Evolutionary conservation across 2,797 vertebrate species (phyloP), one percentile per base, ranked within the genome.

Genomic region (Paguma larvata): DNA sequence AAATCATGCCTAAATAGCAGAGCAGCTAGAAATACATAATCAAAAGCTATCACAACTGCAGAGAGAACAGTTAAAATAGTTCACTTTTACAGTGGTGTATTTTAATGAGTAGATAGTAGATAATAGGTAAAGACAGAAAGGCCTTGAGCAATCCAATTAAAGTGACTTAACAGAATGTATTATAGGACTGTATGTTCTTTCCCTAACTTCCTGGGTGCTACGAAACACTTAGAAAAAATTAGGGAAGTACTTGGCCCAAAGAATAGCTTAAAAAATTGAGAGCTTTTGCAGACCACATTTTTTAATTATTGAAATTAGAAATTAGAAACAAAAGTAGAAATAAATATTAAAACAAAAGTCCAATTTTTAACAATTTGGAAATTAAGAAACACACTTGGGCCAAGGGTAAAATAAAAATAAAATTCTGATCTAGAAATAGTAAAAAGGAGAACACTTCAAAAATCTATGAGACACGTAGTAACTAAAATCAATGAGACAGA

Each of bases 221-320:
- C 56, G 59, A 89, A 95, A 85, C 32, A 67, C 59, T 92, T 89
- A 68, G 85, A 80, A 92, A 94, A 94, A 89, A 92, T 44, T 51
- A 56, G 7, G 41, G 30, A 51, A 75, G 10, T 34, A 5, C n/a
- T 80, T 86, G 80, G 67, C 59, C 73, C 21, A 32, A 80, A 75
- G 27, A 90, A 68, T 63, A 86, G 3, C 34, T 51, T 75, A 21
- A 51, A 78, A 85, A 65, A 80, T 93, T 84, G 68, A 72, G 77
- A 44, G 14, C 46, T 67, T 89, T 65, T 65, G 38, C 14, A 90
- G 56, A 65, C 4, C 19, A 86, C 38, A 48, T 84, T 65, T 6
- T 79, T 94, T 70, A 30, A 41, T 67, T 51, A 91, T 56, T 78
- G 9, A 95, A 68, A 84, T 14, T 87, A 87, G 70, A 97, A 82